Evolutionary conservation across 2,113 vertebrate species (phyloP).

Genomic region (Ammodytes dubius): DNA sequence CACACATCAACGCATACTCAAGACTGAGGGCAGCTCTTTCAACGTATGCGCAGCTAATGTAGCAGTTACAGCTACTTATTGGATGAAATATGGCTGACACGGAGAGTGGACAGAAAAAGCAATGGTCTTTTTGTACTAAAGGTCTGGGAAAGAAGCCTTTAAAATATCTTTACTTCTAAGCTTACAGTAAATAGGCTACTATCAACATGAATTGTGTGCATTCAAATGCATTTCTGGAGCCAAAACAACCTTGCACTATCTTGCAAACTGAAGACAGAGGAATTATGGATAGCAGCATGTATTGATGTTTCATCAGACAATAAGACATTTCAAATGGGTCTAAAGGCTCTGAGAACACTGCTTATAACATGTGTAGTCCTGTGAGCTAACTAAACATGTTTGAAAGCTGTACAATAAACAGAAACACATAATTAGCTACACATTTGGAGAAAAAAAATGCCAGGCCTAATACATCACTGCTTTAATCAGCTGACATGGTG

Average conservation of each 20-base stretch:
- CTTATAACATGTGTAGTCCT: neutral
- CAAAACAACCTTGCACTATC: neutral
- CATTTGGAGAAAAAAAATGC: neutral
- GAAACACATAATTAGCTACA: neutral
- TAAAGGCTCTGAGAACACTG: neutral
- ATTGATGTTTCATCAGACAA: neutral
- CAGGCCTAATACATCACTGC: neutral
- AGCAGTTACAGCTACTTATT: constrained; percentile 78
- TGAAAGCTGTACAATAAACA: neutral
- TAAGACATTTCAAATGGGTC: neutral
- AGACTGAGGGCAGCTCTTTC: constrained; percentile 54
- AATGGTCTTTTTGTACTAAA: neutral
- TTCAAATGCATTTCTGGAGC: neutral
- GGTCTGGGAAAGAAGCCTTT: neutral
- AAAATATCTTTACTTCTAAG: neutral
- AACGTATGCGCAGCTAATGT: constrained; percentile 77
- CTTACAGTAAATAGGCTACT: neutral
- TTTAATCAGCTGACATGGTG: neutral
- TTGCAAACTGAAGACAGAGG: neutral
- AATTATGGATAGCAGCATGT: neutral
- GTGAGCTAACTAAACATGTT: neutral
- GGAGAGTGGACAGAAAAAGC: constrained; percentile 47
- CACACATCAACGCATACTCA: constrained; percentile 30
- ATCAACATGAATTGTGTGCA: neutral
- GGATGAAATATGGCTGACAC: constrained; percentile 74